Base-by-base conservation (phyloP, 1,140 invertebrate species). In the Drosophila albomicans region DNA sequence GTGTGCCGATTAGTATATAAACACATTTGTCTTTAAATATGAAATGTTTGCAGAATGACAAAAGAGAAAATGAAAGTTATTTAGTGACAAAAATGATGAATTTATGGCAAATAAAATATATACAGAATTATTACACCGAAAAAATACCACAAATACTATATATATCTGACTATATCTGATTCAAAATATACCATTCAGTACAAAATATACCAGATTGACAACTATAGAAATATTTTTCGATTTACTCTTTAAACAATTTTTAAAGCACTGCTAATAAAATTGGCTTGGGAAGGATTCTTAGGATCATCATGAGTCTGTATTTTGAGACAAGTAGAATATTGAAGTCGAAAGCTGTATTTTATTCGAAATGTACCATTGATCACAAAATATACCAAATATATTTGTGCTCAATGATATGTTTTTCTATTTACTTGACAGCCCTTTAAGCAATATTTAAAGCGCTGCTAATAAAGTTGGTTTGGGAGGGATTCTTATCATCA, bases 11-110 rank as follows among this genome's bases (percentile, higher is more conserved):
- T 20, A 41, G 11, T 20, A 11, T 41, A 41, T 41, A 57, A 57
- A 57, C n/a, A 35, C 48, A 58, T 67, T 3, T 32, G 11, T 58
- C 35, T 10, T 10, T 10, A 38, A 38, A 38, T 49, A 35, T 8
- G 28, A n/a, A n/a, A 46, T 43, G 41, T 7, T 10, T 8, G 2
- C 10, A 10, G 5, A 32, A 32, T 32, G 30, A 32, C 30, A 32
- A 8, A 32, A 5, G 35, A 38, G 35, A 38, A 38, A 38, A 8
- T 10, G 35, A 38, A 38, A 38, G 35, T 38, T 38, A 38, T 38
- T 38, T 38, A 10, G 2, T 10, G 35, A 25, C 20, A 25, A 25
- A 41, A 11, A 41, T 41, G 7, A 41, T 10, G 45, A 2, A 48
- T 13, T 48, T 15, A 48, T 48, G 13, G 45, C 45, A n/a, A 15